These are phyloP conservation scores for Euthynnus affinis DNA, from an alignment of 2,797 vertebrate species.

Conservation along the genomic window DNA sequence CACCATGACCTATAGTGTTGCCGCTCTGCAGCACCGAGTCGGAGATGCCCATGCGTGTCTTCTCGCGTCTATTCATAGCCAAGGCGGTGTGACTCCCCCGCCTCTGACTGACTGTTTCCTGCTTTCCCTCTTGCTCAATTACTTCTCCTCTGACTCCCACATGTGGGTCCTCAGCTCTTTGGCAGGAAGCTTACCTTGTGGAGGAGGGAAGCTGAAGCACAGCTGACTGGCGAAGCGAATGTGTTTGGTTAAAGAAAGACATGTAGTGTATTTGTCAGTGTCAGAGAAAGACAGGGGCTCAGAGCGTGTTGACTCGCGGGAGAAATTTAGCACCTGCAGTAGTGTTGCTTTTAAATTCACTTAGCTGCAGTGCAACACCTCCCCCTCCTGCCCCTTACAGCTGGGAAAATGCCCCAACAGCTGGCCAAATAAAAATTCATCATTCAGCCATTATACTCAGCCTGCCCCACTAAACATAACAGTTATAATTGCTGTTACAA, in stretches of 20 bases:
- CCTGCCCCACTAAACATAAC: constrained; percentile 36
- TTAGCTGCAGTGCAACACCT: constrained; percentile 40
- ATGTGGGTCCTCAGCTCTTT: constrained; percentile 75
- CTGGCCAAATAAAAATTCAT: constrained; percentile 59
- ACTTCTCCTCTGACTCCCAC: constrained; percentile 81
- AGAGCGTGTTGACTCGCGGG: constrained; percentile 4
- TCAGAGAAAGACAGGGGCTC: neutral
- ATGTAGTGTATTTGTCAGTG: constrained; percentile 22
- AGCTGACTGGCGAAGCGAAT: constrained; percentile 39
- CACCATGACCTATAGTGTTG: constrained; percentile 57
- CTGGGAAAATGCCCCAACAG: constrained; percentile 52
- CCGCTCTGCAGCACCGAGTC: constrained; percentile 50
- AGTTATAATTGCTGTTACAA: constrained; percentile 55
- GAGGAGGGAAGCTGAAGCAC: constrained; percentile 65
- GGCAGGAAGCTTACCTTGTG: constrained; percentile 71
- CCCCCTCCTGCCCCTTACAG: constrained; percentile 12
- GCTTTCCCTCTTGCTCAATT: constrained; percentile 77
- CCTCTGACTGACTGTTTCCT: constrained; percentile 74
- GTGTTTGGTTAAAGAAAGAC: constrained; percentile 51
- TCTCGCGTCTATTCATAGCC: constrained; percentile 78
- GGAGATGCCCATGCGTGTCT: constrained; percentile 62
- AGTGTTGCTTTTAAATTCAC: constrained; percentile 37
- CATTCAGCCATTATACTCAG: constrained; percentile 46
- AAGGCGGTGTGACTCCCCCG: constrained; percentile 60
- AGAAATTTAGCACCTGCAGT: constrained; percentile 33